Conservation (phyloP, 2,113 vertebrate species). For the Oryctolagus cuniculus region mOryCun1.1 NC_091432.1:167882501-167883000, state of each 20-base stretch:
- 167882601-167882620: background rate
- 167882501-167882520: background rate
- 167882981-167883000: too few relatives aligned
- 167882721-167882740: background rate
- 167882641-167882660: background rate
- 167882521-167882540: background rate
- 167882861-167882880: too few relatives aligned
- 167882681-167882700: background rate
- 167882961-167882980: too few relatives aligned
- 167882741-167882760: background rate
- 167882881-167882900: too few relatives aligned
- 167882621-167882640: background rate
- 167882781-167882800: background rate
- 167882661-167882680: background rate
- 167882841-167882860: too few relatives aligned
- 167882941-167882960: too few relatives aligned
- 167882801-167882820: background rate
- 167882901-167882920: too few relatives aligned
- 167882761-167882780: background rate
- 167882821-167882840: background rate
- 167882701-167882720: background rate
- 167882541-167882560: slow-evolving; percentile 26
- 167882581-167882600: background rate
- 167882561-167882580: background rate
- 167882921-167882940: too few relatives aligned